phyloP scores from a whole-genome alignment of 2,113 vertebrate species.

The Periophthalmodon schlosseri region DNA sequence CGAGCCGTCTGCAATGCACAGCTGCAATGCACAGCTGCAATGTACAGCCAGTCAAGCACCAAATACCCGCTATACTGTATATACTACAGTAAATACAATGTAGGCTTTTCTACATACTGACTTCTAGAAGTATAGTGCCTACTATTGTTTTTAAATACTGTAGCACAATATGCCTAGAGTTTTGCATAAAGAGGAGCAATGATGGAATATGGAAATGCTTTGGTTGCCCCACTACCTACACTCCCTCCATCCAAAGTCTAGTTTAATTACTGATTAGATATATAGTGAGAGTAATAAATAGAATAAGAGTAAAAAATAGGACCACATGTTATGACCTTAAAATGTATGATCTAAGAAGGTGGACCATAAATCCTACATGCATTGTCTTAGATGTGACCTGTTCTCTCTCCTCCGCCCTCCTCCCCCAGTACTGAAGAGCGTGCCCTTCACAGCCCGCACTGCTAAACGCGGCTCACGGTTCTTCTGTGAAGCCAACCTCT shows the following conservation, averaged over 20 bases:
- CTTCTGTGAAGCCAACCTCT: slow-evolving; percentile 96
- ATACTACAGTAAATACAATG: neutral
- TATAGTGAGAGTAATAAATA: neutral
- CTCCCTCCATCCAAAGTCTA: neutral
- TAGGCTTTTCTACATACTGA: neutral
- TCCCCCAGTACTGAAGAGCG: slow-evolving; percentile 93
- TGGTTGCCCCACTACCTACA: neutral
- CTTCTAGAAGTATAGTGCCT: neutral
- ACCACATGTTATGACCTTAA: too few species aligned
- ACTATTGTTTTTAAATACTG: neutral
- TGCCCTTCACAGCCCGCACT: slow-evolving; percentile 96
- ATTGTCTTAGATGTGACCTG: slow-evolving; percentile 74
- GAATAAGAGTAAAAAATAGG: neutral
- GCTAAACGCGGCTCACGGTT: slow-evolving; percentile 97
- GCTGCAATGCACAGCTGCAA: slow-evolving; percentile 3
- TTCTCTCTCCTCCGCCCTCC: slow-evolving; percentile 72
- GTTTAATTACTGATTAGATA: neutral
- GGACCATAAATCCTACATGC: slow-evolving; percentile 16
- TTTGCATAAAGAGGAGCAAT: neutral
- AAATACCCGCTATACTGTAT: neutral
- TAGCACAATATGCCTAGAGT: neutral
- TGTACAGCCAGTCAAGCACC: neutral
- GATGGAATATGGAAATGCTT: neutral
- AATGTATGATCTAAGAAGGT: slow-evolving; percentile 1
- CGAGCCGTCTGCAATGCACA: slow-evolving; percentile 9